Evolutionary conservation across 2,797 vertebrate species (phyloP), one percentile per base, ranked within the genome.

Genomic region (Molothrus ater): DNA sequence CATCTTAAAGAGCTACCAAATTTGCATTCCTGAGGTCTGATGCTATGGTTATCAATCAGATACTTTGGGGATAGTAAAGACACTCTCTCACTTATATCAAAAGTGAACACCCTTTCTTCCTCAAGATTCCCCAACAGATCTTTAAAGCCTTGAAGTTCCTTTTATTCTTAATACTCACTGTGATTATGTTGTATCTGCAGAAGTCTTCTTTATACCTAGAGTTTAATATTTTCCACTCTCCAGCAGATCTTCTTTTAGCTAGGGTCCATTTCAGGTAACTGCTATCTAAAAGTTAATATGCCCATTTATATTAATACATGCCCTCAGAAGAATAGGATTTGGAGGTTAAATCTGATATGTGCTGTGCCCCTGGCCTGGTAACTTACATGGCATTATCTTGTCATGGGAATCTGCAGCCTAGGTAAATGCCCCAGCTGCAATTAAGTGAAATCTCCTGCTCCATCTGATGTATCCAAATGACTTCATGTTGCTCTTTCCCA

Each of bases 1-100:
- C 45, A 90, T 90, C 56, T 94, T 65, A 80, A 90, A 88, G 80
- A 95, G 74, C 71, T 85, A 71, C 72, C n/a, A 91, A 50, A 93
- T 95, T 92, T 85, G 34, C 76, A 92, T 92, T 90, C 71, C 60
- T 68, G 61, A 82, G 57, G 38, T 80, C 68, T 85, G 86, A 88
- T 90, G 74, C 59, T 51, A 25, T 72, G 80, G 57, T 73, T 87
- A 88, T 92, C 95, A 91, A 81, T 86, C 76, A 85, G 71, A 82
- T 84, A 71, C 68, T 90, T 90, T 72, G 64, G 73, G 24, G 50
- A 80, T 83, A 88, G 90, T 92, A 91, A 90, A 96, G 66, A 42
- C 24, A 45, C 21, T 68, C 45, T 92, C 91, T 92, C 60, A 63
- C 70, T 73, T 57, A 80, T 80, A 88, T 65, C 40, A 92, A 82